A percentile compares a stretch with the other conserved stretches of the same genome.
Evolutionary conservation across 2,113 vertebrate species (phyloP).

Genomic region (Campylorhamphus procurvoides): DNA sequence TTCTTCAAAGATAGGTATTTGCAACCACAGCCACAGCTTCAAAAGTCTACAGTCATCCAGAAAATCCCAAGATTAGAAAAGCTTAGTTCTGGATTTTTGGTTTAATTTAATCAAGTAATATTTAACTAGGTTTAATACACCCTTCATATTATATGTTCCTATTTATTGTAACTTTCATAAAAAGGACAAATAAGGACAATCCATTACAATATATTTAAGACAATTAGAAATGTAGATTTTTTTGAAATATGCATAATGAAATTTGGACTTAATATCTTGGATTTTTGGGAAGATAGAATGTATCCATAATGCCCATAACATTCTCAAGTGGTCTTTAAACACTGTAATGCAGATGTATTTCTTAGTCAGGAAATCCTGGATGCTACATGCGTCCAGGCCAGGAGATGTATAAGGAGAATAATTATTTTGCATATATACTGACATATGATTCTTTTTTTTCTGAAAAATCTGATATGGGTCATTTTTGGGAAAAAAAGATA

Average conservation of each 20-base stretch:
- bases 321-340: background rate
- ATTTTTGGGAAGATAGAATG: background rate
- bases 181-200: background rate
- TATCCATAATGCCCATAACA: background rate
- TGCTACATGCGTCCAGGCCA: background rate
- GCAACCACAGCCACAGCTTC: background rate
- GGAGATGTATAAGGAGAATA: background rate
- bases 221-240: background rate
- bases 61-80: background rate
- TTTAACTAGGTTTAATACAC: background rate
- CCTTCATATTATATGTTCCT: background rate
- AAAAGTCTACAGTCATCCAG: background rate
- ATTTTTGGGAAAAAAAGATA: background rate
- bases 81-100: background rate
- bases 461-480: background rate
- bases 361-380: background rate
- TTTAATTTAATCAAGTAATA: background rate
- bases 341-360: background rate
- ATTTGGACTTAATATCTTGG: background rate
- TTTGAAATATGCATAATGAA: background rate
- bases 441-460: background rate
- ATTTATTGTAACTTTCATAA: background rate
- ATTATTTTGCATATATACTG: background rate
- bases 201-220: background rate
- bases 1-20: background rate